phyloP scores from a whole-genome alignment of 1,140 invertebrate species.

The Latrodectus geometricus region DNA sequence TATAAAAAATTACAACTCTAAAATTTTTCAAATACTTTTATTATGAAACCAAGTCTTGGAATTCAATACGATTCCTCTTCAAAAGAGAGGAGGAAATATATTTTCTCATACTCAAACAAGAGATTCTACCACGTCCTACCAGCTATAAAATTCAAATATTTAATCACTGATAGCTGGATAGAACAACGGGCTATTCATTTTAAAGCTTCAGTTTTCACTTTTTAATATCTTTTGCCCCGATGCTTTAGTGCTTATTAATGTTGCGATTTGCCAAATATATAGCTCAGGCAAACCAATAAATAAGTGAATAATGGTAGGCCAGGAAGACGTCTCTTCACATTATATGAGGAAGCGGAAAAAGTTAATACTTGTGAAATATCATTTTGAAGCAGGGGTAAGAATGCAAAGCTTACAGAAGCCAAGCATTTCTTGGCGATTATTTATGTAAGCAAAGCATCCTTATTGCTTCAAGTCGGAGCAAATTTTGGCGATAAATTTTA shows the following conservation, averaged over 20 bases:
- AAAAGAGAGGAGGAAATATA: background rate
- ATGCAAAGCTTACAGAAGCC: background rate
- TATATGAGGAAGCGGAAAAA: constrained; percentile 43
- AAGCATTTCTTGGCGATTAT: constrained; percentile 23
- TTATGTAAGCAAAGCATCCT: constrained; percentile 48
- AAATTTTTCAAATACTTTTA: too few relatives aligned
- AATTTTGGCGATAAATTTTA: constrained; percentile 58
- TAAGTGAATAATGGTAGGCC: constrained; percentile 47
- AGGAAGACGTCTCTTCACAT: constrained; percentile 22
- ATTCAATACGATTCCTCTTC: background rate
- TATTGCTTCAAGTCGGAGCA: constrained; percentile 52
- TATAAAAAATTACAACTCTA: too few relatives aligned
- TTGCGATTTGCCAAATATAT: constrained; percentile 31
- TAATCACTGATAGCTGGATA: constrained; percentile 39
- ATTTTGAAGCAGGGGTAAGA: constrained; percentile 28
- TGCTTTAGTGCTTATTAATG: constrained; percentile 33
- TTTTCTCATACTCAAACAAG: constrained; percentile 5
- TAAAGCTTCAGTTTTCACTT: constrained; percentile 35
- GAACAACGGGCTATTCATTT: constrained; percentile 25
- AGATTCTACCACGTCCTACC: background rate
- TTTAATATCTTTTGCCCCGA: constrained; percentile 38
- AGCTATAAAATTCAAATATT: constrained; percentile 22
- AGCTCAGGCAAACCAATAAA: constrained; percentile 55
- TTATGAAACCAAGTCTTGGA: too few relatives aligned
- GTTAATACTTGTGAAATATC: constrained; percentile 36